Evolutionary conservation across 2,113 vertebrate genomes (phyloP), one percentile per base, ranked within the genome.

Genomic region (Paradisaea rubra): DNA sequence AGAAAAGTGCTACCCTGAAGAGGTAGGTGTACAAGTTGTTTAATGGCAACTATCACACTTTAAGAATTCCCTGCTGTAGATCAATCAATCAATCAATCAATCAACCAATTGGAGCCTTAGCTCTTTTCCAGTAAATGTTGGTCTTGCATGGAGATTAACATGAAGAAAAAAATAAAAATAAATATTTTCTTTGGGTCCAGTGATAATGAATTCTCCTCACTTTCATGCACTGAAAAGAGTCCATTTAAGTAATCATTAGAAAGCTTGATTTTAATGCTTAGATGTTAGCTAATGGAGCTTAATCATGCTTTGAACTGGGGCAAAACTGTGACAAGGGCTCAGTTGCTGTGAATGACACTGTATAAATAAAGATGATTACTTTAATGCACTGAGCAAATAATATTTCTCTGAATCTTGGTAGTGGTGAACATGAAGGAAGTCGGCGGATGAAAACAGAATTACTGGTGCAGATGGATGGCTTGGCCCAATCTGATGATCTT

Each of bases 381-480:
- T 78, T 88, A 91, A 88, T 89, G 35, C 77, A 57, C 64, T 13
- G 68, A 70, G 70, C 86, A 88, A 92, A 77, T 83, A 69, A 71
- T 37, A 2, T 88, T 83, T 87, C 65, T 92, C 79, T 95, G 39
- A 70, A 78, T 95, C 86, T 89, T 86, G 86, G 74, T 81, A 99
- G 99, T n/a, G 98, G 98, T 30, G 99, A 99, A 73, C 99, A 99
- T 1, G 99, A 99, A 96, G 99, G 98, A 86, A 99, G 99, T 92
- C 98, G 98, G 25, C 97, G 99, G 96, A 99, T 99, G 99, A 99
- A 99, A 97, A 99, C 99, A 0, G 99, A 99, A 98, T 97, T 99
- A 50, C 97, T 99, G 97, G 98, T 99, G 73, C 99, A 99, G 98
- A 99, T 99, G 99, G 99, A 99, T 31, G 99, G 99, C 66, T 97